Percentiles rank a stretch among this genome's conserved stretches.
Conservation (phyloP, 2,113 vertebrate genomes). For the Odocoileus virginianus region DNA sequence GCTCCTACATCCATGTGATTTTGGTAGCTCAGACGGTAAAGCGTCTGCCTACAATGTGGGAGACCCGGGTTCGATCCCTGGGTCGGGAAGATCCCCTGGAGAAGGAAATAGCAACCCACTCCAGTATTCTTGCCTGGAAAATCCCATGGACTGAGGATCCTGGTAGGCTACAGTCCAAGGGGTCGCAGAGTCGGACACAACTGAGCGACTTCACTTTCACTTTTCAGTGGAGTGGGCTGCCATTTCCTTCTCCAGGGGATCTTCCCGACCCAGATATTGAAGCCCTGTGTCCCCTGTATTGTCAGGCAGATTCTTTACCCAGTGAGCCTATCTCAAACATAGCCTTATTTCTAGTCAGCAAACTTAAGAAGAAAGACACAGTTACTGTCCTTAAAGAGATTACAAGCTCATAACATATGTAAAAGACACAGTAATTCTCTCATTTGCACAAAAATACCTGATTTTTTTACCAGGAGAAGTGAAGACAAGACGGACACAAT, state of each 20-base stretch:
- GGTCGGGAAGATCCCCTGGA: no score
- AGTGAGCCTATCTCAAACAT: neutral
- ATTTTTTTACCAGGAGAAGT: neutral
- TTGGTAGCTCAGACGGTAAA: neutral
- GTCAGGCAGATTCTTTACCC: neutral
- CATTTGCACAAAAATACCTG: neutral
- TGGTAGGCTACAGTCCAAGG: no score
- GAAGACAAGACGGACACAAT: neutral
- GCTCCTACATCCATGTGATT: neutral
- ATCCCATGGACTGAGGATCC: no score
- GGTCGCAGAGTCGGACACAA: no score
- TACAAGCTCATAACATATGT: neutral
- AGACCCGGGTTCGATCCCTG: no score
- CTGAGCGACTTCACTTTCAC: no score
- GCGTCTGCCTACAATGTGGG: no score
- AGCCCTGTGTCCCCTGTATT: neutral
- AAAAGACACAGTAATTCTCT: neutral
- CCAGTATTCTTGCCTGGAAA: no score
- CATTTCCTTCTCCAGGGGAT: neutral
- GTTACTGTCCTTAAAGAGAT: neutral
- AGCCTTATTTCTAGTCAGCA: neutral
- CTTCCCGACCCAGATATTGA: rapidly evolving
- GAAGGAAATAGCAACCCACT: no score
- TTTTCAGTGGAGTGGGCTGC: neutral
- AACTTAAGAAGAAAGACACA: neutral